phyloP scores from a whole-genome alignment of 2,797 vertebrate species.

The Tinamus major region DNA sequence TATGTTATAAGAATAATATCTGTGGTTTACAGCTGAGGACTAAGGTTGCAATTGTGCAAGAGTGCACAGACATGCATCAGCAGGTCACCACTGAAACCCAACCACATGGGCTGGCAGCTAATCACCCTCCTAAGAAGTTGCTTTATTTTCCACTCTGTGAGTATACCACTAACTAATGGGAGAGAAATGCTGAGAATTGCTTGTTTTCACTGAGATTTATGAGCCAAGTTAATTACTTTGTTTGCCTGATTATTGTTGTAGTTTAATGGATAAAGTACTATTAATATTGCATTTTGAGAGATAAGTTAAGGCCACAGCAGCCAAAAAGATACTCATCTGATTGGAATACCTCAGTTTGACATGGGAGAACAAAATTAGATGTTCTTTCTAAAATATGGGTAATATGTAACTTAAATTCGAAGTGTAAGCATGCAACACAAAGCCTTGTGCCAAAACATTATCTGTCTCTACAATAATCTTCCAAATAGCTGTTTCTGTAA shows the following conservation, averaged over 20 bases:
- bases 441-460: background rate
- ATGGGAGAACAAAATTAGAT: background rate
- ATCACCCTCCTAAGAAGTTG: conserved; percentile 9
- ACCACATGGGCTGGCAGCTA: conserved; percentile 24
- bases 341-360: background rate
- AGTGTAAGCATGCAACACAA: background rate
- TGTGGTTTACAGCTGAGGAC: background rate
- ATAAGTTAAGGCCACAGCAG: background rate
- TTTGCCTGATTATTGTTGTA: conserved; percentile 30
- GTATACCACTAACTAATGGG: conserved; percentile 22
- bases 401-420: background rate
- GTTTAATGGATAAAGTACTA: background rate
- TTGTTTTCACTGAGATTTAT: background rate
- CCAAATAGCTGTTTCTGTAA: background rate
- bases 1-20: background rate
- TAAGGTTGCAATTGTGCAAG: conserved; percentile 4
- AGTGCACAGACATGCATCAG: background rate
- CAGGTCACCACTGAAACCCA: conserved; percentile 26
- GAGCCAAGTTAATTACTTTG: conserved; percentile 18
- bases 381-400: background rate
- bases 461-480: background rate
- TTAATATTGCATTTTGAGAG: background rate
- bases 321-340: background rate
- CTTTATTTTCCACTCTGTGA: conserved; percentile 24
- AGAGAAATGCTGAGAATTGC: background rate